phyloP scores from a whole-genome alignment of 2,888 invertebrate genomes.

The Callosobruchus maculatus region DNA sequence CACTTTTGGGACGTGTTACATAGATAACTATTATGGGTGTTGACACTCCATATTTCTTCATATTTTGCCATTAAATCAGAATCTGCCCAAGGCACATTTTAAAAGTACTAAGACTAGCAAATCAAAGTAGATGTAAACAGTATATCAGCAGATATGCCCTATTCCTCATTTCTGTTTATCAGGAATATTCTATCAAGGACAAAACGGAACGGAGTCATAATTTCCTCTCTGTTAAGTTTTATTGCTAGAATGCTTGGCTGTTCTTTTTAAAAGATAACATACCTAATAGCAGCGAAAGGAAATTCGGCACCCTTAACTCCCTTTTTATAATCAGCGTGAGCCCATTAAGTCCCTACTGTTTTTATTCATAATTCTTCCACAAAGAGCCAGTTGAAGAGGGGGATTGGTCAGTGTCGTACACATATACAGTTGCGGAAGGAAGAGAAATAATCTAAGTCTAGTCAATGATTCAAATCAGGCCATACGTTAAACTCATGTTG shows the following conservation, averaged over 20 bases:
- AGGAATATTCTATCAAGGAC: not conserved
- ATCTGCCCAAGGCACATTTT: no score
- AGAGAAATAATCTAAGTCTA: no score
- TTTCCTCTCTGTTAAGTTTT: not conserved
- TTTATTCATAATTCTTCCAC: slow-evolving; percentile 45
- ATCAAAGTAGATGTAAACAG: no score
- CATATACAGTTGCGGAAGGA: not conserved
- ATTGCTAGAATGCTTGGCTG: not conserved
- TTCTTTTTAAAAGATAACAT: not conserved
- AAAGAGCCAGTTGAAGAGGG: slow-evolving; percentile 27
- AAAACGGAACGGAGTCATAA: not conserved
- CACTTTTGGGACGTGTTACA: no score
- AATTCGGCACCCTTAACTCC: slow-evolving; percentile 35
- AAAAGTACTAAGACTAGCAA: no score
- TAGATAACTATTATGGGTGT: no score
- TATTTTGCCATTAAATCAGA: no score
- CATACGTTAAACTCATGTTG: no score
- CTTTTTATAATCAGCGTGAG: slow-evolving; percentile 48
- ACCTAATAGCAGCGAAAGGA: not conserved
- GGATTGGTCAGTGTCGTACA: not conserved
- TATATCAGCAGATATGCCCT: no score
- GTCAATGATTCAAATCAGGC: no score
- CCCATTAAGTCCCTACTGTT: slow-evolving; percentile 47
- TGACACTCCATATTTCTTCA: no score
- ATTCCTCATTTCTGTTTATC: no score